Base-by-base conservation (phyloP, 2,888 invertebrate genomes). In the Cremastobaeus sp. region DNA sequence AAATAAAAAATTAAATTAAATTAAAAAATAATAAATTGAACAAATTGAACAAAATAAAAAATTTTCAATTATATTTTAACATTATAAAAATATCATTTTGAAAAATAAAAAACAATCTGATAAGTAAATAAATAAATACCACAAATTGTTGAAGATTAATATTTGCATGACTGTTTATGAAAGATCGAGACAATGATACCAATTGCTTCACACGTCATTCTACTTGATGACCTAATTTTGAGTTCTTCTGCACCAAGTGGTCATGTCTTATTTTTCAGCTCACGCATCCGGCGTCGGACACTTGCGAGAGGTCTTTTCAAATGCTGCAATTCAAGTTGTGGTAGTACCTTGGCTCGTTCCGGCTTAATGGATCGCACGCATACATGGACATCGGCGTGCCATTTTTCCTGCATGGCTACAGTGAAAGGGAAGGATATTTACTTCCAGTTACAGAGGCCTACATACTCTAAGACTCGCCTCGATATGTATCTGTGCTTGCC, bases 341-440 rank as follows among this genome's bases (percentile, higher is more conserved):
- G 50, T 45, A 15, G 74, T 68, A 74, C 47, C 52, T 70, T 74
- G 76, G 74, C 71, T 77, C 78, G 81, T 82, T 81, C 78, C 79
- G 77, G 78, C 77, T 78, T 82, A 80, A 81, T 82, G 80, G 77
- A 74, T 69, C 70, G 65, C 77, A 60, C 77, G 50, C 72, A 70
- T 64, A 57, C 43, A 71, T 43, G 55, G 17, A 60, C 47, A 66
- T 35, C 45, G 65, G 65, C 65, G 41, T 48, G 68, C 59, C 57
- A 70, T 81, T 80, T 83, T 80, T 80, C 79, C 76, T 69, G 64
- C 65, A 59, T 76, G 74, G 57, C 68, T 68, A 64, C 74, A 79
- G 83, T 83, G 83, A 83, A 83, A 84, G 84, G 84, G 80, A 83
- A 82, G 77, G 76, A 81, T 79, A 68, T 65, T 64, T 68, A 77